Evolutionary conservation across 1,140 invertebrate genomes (phyloP).

Genomic region (Cyclargus thomasi): DNA sequence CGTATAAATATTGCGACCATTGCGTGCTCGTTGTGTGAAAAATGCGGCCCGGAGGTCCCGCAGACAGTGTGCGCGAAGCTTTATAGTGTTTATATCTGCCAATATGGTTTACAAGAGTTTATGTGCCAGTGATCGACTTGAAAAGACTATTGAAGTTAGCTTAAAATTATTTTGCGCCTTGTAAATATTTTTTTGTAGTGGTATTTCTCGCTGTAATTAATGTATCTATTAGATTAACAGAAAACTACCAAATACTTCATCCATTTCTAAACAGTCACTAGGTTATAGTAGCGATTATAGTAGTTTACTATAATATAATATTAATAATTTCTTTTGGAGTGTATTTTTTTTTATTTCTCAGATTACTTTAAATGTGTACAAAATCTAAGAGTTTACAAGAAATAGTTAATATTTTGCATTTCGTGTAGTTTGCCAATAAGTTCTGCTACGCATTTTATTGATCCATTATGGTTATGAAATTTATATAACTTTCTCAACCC

Average conservation of each 20-base stretch:
- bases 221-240: conserved; percentile 4
- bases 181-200: conserved; percentile 9
- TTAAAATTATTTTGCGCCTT: not conserved
- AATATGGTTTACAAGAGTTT: not conserved
- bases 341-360: not conserved
- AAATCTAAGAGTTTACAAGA: not conserved
- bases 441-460: not conserved
- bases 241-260: conserved; percentile 12
- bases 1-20: no score
- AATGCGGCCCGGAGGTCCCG: no score
- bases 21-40: no score
- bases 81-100: conserved; percentile 4
- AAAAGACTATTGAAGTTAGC: not conserved
- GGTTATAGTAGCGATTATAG: not conserved
- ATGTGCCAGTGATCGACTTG: not conserved
- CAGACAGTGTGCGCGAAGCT: no score
- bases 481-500: not conserved
- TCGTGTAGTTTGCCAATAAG: not conserved
- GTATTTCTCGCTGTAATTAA: not conserved
- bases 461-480: not conserved
- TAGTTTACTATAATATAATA: no score
- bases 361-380: not conserved
- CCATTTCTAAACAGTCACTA: conserved; percentile 3
- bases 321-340: not conserved
- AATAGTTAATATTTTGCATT: not conserved